Conservation (phyloP, 2,797 vertebrate genomes). For the Enteromius argenteus region DNA sequence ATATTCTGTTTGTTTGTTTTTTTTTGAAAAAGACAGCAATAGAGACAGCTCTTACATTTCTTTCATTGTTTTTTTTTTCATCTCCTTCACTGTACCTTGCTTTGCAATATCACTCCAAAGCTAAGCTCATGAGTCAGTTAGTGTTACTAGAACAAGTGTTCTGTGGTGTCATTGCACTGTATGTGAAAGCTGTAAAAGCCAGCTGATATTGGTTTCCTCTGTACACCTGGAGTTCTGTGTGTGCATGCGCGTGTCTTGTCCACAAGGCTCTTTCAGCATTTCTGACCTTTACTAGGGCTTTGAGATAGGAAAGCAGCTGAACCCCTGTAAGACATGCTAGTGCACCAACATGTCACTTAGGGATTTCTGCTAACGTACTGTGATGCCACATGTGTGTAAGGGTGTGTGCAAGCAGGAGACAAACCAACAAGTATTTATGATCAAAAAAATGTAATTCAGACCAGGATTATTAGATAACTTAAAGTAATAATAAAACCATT, state of each 20-base stretch:
- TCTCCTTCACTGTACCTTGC: not conserved
- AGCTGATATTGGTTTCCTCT: slow-evolving; percentile 3
- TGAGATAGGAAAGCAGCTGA: slow-evolving; percentile 24
- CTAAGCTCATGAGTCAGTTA: not conserved
- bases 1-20: no score
- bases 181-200: slow-evolving; percentile 9
- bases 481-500: no score
- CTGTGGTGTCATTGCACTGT: not conserved
- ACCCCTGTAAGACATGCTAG: slow-evolving; percentile 8
- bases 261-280: slow-evolving; percentile 5
- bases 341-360: not conserved
- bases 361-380: not conserved
- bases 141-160: not conserved
- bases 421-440: not conserved
- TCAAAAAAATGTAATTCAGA: not conserved
- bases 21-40: not conserved
- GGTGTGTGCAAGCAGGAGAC: not conserved
- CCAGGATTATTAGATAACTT: no score
- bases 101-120: not conserved
- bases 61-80: not conserved
- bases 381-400: not conserved
- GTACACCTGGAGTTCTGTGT: slow-evolving; percentile 1
- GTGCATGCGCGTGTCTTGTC: not conserved
- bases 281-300: slow-evolving; percentile 38
- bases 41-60: not conserved